Percentiles rank a stretch among this genome's conserved stretches.
phyloP scores from a whole-genome alignment of 2,113 vertebrate genomes.

The Aphyosemion australe region DNA sequence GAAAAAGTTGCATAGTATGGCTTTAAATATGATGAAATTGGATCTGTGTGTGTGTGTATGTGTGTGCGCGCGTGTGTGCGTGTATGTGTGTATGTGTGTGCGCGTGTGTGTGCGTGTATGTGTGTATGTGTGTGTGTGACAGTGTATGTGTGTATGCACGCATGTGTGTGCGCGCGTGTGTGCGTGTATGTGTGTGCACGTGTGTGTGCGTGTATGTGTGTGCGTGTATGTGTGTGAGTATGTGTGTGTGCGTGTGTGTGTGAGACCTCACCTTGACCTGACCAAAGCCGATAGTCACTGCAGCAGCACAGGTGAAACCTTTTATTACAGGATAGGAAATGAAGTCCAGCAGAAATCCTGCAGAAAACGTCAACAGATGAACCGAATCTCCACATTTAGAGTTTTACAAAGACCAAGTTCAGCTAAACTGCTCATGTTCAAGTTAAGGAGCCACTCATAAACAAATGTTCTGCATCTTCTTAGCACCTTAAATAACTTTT shows the following conservation, averaged over 20 bases:
- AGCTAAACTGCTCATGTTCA: neutral
- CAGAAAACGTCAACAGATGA: conserved; percentile 3
- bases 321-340: conserved; percentile 94
- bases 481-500: neutral
- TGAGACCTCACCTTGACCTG: conserved; percentile 88
- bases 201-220: no score
- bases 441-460: neutral
- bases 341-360: conserved; percentile 95
- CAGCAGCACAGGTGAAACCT: conserved; percentile 93
- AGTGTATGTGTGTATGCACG: no score
- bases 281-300: conserved; percentile 90
- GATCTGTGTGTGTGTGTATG: no score
- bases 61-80: no score
- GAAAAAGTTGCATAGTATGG: no score
- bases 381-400: neutral
- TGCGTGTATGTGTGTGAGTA: no score
- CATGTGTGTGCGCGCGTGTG: no score
- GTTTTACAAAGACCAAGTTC: neutral
- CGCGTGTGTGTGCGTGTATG: no score
- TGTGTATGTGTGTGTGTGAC: no score
- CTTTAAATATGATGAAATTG: no score
- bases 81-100: no score
- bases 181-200: no score
- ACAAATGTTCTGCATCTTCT: neutral
- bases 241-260: neutral